Percentiles rank a stretch among this genome's conserved stretches.
phyloP scores from a whole-genome alignment of 2,797 vertebrate species.

The Chaetophractus vellerosus region DNA sequence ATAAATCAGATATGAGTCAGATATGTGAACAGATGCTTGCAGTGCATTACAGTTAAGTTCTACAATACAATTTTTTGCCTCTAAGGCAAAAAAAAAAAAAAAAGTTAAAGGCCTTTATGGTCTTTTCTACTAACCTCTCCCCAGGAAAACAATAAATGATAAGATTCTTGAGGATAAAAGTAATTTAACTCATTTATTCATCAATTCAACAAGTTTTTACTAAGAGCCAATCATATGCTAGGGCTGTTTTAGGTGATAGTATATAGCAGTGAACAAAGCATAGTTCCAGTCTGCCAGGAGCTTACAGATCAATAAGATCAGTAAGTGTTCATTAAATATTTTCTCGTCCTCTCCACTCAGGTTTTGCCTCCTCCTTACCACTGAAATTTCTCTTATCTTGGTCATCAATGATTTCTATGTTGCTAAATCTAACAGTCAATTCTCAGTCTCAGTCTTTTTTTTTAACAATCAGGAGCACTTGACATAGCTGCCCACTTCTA shows the following conservation, averaged over 20 bases:
- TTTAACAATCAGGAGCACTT: not conserved
- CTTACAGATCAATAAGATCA: not conserved
- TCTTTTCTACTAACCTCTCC: not conserved
- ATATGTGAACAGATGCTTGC: not conserved
- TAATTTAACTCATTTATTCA: not conserved
- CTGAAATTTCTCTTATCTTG: not conserved
- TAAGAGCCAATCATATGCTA: not conserved
- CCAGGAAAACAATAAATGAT: not conserved
- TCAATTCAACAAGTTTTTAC: not conserved
- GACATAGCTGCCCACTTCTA: not conserved
- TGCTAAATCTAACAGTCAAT: not conserved
- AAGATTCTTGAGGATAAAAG: not conserved
- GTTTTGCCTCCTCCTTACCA: not conserved
- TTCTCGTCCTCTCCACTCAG: not conserved
- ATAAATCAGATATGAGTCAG: not conserved
- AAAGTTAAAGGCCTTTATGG: not conserved
- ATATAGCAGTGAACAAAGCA: not conserved
- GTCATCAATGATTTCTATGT: not conserved
- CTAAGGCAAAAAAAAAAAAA: not conserved
- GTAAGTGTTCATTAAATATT: not conserved
- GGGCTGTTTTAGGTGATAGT: not conserved
- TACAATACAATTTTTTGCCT: not conserved
- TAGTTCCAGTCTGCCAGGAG: not conserved
- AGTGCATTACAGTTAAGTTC: not conserved
- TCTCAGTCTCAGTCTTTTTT: not conserved